Percentiles rank a stretch among this genome's conserved stretches.
Conservation (phyloP, 1,140 invertebrate genomes). For the Potamilus streckersoni region DNA sequence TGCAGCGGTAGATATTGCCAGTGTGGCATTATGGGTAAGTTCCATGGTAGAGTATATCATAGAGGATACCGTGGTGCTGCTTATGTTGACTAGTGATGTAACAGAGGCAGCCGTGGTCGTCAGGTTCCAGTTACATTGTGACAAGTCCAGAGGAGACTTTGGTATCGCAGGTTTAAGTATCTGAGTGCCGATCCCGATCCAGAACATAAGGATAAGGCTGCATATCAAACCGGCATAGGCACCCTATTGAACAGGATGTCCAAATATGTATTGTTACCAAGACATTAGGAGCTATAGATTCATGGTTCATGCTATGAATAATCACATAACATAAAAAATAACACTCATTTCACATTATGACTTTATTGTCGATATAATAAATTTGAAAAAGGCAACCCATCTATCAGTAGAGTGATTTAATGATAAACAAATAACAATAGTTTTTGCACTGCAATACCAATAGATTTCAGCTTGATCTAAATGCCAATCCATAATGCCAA, state of each 20-base stretch:
- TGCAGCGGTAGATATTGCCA: conserved; percentile 1
- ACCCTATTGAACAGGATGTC: conserved; percentile 72
- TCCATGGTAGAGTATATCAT: conserved; percentile 6
- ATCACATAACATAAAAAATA: too few species aligned
- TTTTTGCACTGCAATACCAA: too few species aligned
- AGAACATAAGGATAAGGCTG: conserved; percentile 80
- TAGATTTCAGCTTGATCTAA: too few species aligned
- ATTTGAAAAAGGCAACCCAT: too few species aligned
- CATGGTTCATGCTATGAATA: too few species aligned
- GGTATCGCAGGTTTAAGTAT: conserved; percentile 66
- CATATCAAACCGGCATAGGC: conserved; percentile 79
- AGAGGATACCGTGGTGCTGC: conserved; percentile 1
- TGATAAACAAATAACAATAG: too few species aligned
- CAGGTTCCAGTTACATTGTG: conserved; percentile 57
- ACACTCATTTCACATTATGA: too few species aligned
- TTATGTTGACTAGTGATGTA: conserved; percentile 4
- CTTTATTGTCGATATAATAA: too few species aligned
- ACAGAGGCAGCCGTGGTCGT: conserved; percentile 30
- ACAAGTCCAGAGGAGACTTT: conserved; percentile 69
- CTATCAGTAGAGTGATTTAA: too few species aligned
- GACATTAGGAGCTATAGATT: too few species aligned
- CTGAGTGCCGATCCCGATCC: conserved; percentile 88
- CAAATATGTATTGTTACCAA: too few species aligned
- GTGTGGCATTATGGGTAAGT: conserved; percentile 3
- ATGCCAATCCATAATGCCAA: too few species aligned